A percentile compares a stretch with the other conserved stretches of the same genome.
Evolutionary conservation across 2,113 vertebrate species (phyloP).

Genomic region (Cavia aperea): DNA sequence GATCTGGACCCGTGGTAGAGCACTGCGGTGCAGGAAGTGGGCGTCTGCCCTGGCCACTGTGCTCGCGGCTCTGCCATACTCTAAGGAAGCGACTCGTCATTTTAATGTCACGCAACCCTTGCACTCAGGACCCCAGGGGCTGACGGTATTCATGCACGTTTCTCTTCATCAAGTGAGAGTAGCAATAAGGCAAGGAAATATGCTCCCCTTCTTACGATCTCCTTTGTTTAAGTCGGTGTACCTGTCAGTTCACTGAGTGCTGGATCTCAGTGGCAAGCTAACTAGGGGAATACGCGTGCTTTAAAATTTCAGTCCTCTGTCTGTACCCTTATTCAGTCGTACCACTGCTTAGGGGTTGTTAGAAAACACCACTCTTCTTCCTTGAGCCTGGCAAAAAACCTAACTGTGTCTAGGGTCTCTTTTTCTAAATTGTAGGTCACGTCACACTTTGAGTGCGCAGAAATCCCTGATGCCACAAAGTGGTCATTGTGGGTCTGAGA

Average conservation of each 20-base stretch:
- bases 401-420: neutral
- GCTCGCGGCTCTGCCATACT: neutral
- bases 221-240: neutral
- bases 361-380: neutral
- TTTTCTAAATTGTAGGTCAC: neutral
- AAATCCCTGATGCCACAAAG: fast-evolving
- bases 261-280: neutral
- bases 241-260: neutral
- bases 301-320: neutral
- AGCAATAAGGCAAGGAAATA: neutral
- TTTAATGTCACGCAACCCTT: neutral
- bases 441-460: neutral
- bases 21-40: neutral
- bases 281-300: neutral
- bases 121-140: neutral
- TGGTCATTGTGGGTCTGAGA: fast-evolving
- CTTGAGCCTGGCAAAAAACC: neutral
- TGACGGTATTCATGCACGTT: neutral
- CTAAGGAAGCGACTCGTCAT: neutral
- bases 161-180: neutral
- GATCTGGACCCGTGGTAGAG: neutral
- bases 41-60: fast-evolving
- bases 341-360: neutral
- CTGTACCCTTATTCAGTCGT: neutral
- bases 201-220: neutral